Percentiles rank a stretch among this genome's conserved stretches.
Evolutionary conservation across 2,888 invertebrate species (phyloP).

Genomic region (Acleris holmiana): DNA sequence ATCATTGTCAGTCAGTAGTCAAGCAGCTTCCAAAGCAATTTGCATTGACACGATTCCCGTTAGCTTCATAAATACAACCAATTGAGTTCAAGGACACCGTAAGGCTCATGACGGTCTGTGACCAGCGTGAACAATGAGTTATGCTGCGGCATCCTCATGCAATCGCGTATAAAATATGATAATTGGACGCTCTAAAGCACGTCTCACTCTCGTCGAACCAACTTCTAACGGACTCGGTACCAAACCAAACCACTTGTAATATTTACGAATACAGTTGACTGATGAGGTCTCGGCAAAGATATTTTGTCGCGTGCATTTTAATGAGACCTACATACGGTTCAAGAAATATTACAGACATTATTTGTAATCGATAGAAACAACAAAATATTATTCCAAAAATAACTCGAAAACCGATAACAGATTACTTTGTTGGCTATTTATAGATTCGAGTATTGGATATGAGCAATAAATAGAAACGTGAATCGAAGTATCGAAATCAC

Average conservation of each 20-base stretch:
- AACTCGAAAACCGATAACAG: constrained; percentile 40
- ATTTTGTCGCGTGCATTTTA: constrained; percentile 43
- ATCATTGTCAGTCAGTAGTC: constrained; percentile 60
- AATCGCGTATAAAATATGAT: constrained; percentile 79
- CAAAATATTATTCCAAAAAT: constrained; percentile 24
- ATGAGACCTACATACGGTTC: constrained; percentile 41
- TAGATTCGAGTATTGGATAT: constrained; percentile 36
- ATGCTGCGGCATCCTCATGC: constrained; percentile 76
- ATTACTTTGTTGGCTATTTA: constrained; percentile 40
- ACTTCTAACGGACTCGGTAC: constrained; percentile 39
- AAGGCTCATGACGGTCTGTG: constrained; percentile 75
- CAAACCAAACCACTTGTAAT: constrained; percentile 25
- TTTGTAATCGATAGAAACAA: constrained; percentile 32
- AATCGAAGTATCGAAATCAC: constrained; percentile 67
- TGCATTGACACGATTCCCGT: constrained; percentile 80
- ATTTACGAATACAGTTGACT: constrained; percentile 36
- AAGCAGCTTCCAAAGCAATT: constrained; percentile 67
- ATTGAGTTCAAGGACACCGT: constrained; percentile 82
- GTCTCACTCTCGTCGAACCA: constrained; percentile 52
- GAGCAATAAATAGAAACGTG: constrained; percentile 52
- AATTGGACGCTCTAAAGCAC: constrained; percentile 71
- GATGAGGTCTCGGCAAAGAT: constrained; percentile 40
- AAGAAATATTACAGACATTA: constrained; percentile 42
- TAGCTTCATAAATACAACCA: constrained; percentile 77
- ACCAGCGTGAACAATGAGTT: constrained; percentile 82